phyloP scores from a whole-genome alignment of 2,888 invertebrate genomes.

The Thelaira solivaga region DNA sequence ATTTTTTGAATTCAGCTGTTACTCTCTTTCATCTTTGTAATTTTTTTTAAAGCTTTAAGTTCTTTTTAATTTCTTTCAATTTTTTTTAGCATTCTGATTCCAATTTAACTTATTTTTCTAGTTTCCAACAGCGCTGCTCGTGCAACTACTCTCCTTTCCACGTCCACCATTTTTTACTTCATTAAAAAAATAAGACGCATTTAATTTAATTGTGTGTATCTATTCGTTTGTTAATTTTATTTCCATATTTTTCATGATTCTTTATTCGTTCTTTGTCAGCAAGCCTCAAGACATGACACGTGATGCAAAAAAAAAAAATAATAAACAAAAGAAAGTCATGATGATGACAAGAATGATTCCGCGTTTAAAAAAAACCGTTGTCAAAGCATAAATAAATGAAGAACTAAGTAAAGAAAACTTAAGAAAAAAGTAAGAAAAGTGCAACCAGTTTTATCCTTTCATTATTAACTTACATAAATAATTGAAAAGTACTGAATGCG shows the following conservation, averaged over 20 bases:
- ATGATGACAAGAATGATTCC: conserved; percentile 6
- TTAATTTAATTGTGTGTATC: conserved; percentile 6
- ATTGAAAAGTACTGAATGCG: conserved; percentile 40
- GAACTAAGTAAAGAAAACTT: not conserved
- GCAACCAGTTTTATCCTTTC: conserved; percentile 14
- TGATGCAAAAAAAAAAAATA: conserved; percentile 3
- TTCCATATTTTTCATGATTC: conserved; percentile 16
- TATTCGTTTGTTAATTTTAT: conserved; percentile 16
- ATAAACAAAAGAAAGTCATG: not conserved
- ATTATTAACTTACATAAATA: conserved; percentile 19
- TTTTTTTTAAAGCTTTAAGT: too few species aligned
- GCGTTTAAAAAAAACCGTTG: not conserved
- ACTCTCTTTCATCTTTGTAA: too few species aligned
- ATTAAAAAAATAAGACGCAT: conserved; percentile 11
- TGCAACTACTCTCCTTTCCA: not conserved
- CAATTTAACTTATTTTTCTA: too few species aligned
- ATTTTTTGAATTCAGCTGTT: too few species aligned
- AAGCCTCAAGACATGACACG: conserved; percentile 33
- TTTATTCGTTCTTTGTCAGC: conserved; percentile 7
- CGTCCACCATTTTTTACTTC: conserved; percentile 7
- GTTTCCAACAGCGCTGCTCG: too few species aligned
- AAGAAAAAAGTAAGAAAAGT: not conserved
- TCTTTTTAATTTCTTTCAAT: too few species aligned
- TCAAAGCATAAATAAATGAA: not conserved
- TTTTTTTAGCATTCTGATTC: too few species aligned